phyloP scores from a whole-genome alignment of 2,888 invertebrate genomes.

The Scelioninae gen. 1 region DNA sequence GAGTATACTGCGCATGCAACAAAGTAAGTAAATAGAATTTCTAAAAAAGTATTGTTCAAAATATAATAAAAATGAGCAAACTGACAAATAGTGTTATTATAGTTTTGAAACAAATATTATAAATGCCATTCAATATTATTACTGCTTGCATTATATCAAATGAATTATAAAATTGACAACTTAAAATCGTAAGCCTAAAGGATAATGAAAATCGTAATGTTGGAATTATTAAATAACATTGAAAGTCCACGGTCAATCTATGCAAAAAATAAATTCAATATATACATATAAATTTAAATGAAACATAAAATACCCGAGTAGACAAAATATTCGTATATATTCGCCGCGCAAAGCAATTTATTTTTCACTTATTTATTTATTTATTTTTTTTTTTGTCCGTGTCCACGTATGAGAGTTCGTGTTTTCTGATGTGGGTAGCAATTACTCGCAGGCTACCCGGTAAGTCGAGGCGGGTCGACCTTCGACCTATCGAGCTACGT shows the following conservation, averaged over 20 bases:
- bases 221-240: conserved; percentile 51
- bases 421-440: conserved; percentile 81
- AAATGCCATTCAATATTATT: no score
- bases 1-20: no score
- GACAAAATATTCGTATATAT: conserved; percentile 68
- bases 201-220: conserved; percentile 18
- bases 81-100: no score
- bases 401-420: conserved; percentile 71
- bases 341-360: conserved; percentile 72
- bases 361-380: no score
- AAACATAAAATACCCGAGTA: conserved; percentile 43
- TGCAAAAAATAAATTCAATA: conserved; percentile 17
- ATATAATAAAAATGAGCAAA: no score
- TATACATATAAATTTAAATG: conserved; percentile 26
- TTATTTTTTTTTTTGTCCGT: conserved; percentile 55
- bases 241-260: conserved; percentile 44
- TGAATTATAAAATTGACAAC: no score
- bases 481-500: conserved; percentile 79
- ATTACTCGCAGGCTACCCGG: conserved; percentile 81
- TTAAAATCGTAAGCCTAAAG: no score
- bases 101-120: no score
- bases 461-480: conserved; percentile 83
- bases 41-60: no score
- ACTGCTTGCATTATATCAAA: no score
- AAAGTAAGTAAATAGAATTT: no score